Evolutionary conservation across 2,113 vertebrate genomes (phyloP).

Genomic region (Suricata suricatta): DNA sequence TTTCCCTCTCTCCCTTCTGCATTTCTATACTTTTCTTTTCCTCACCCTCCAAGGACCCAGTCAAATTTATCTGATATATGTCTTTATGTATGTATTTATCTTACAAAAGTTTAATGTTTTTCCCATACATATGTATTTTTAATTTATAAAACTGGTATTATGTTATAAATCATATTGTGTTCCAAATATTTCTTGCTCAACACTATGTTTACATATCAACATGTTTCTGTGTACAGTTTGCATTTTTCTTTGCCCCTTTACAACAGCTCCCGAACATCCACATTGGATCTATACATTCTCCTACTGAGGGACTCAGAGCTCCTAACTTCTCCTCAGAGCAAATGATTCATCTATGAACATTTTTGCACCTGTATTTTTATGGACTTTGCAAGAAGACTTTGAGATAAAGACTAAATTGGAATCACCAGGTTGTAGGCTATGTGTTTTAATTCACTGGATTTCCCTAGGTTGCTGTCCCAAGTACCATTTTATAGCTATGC

Average conservation of each 20-base stretch:
- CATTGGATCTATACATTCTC: background rate
- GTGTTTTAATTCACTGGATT: background rate
- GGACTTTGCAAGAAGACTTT: background rate
- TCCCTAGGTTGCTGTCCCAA: background rate
- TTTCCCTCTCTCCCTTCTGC: background rate
- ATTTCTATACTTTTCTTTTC: background rate
- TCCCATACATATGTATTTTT: background rate
- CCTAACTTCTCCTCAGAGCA: background rate
- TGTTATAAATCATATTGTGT: slow-evolving; percentile 32
- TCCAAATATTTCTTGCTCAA: slow-evolving; percentile 12
- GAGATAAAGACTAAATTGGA: background rate
- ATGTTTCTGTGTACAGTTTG: background rate
- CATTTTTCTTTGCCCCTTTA: background rate
- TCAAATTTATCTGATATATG: background rate
- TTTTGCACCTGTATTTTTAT: background rate
- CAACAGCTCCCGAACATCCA: background rate
- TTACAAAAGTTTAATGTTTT: slow-evolving; percentile 3
- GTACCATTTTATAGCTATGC: background rate
- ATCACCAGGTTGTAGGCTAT: background rate
- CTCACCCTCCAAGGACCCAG: background rate
- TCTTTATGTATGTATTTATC: background rate
- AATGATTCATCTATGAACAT: background rate
- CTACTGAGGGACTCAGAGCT: background rate
- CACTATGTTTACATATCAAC: background rate
- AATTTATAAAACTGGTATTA: slow-evolving; percentile 15